These are phyloP conservation scores for Coranthus polyacanthus DNA, from an alignment of 2,797 vertebrate species.

Conservation along the genomic window DNA sequence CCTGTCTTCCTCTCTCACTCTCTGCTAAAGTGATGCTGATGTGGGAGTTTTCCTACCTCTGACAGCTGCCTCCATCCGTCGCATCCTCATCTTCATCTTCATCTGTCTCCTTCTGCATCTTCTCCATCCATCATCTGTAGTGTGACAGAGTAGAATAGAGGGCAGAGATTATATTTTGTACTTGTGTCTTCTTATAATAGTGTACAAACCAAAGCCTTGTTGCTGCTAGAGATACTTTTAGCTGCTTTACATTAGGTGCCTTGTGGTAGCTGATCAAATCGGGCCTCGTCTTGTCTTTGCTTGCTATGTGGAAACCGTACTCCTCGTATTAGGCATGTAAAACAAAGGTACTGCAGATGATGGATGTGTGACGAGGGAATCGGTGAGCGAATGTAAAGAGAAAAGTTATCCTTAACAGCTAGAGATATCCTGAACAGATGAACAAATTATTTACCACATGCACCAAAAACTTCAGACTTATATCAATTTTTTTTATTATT, in stretches of 20 bases:
- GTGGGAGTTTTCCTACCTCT: conserved; percentile 49
- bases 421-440: background rate
- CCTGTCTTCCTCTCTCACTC: conserved; percentile 23
- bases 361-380: conserved; percentile 12
- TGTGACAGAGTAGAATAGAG: conserved; percentile 23
- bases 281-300: conserved; percentile 29
- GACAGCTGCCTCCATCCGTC: conserved; percentile 35
- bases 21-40: conserved; percentile 24
- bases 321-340: conserved; percentile 4
- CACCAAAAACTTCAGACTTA: conserved; percentile 30
- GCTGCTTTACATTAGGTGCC: conserved; percentile 83
- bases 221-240: conserved; percentile 68
- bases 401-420: too few species aligned
- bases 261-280: conserved; percentile 66
- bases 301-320: conserved; percentile 25
- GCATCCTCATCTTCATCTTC: conserved; percentile 25
- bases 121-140: conserved; percentile 2
- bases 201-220: conserved; percentile 68
- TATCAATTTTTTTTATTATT: conserved; percentile 18
- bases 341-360: conserved; percentile 19
- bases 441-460: conserved; percentile 30
- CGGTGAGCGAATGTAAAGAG: too few species aligned
- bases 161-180: background rate
- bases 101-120: conserved; percentile 1
- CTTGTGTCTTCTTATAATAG: conserved; percentile 3